Base-by-base conservation (phyloP, 2,113 vertebrate genomes). In the Peromyscus maniculatus region DNA sequence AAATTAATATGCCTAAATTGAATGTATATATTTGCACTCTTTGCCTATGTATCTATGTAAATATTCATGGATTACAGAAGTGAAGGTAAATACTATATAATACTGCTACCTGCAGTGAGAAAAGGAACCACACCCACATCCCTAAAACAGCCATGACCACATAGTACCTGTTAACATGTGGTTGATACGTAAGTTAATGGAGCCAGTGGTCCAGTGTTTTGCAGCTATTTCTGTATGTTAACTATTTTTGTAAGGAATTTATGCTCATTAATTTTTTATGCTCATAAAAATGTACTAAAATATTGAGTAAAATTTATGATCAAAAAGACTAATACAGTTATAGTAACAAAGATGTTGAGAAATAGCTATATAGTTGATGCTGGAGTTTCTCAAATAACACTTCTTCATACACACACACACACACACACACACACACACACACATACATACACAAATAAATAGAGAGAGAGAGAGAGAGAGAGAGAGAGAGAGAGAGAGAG, bases 301-400 rank as follows among this genome's bases (percentile, higher is more conserved):
- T 87, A 5, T 21, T 93, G 3, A 67, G 36, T 93, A 52, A 83
- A 57, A 91, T 83, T 62, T 72, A 9, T 83, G 24, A 93, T 31
- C 0, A 67, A 55, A 62, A 94, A 7, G 22, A 16, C 3, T 91
- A 86, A 39, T 66, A 0, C 75, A 46, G 11, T 43, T 78, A 92
- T 64, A 55, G 11, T 43, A 78, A 92, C 43, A 95, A 96, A 43
- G 19, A 72, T 93, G 24, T 67, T 92, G 39, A 96, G 36, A 96
- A 97, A 74, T 75, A 21, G 16, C 5, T 82, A 78, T 67, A 6
- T 49, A 64, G 9, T 88, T 92, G 66, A 84, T 90, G 2, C 5
- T 92, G 64, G 64, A 90, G 17, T 8, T 22, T 95, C 43, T 91
- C 62, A 36, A 87, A 7, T 24, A 1, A 46, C 46, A 46, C 19